phyloP scores from a whole-genome alignment of 2,113 vertebrate species.

The Ancistrus triradiatus region DNA sequence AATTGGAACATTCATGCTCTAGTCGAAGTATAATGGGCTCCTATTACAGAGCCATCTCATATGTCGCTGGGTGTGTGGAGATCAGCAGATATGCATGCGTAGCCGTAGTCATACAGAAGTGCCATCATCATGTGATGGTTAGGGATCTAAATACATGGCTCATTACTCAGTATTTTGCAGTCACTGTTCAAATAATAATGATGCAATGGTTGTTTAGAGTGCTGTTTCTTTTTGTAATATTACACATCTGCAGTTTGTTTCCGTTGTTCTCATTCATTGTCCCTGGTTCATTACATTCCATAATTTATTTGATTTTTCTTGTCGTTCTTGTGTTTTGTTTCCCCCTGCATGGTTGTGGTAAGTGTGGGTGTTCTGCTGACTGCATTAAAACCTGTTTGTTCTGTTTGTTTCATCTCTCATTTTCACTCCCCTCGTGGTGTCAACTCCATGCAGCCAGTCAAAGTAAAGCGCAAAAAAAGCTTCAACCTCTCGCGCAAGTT shows the following conservation, averaged over 20 bases:
- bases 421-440: constrained; percentile 56
- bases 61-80: constrained; percentile 27
- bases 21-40: constrained; percentile 45
- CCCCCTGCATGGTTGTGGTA: constrained; percentile 53
- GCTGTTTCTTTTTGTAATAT: background rate
- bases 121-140: constrained; percentile 6
- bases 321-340: constrained; percentile 51
- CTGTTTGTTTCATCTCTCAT: constrained; percentile 62
- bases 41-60: constrained; percentile 52
- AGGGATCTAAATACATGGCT: constrained; percentile 2
- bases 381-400: constrained; percentile 74
- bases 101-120: background rate
- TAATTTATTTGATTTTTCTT: background rate
- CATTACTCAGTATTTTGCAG: background rate
- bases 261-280: constrained; percentile 25
- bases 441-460: constrained; percentile 89
- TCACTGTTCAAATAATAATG: constrained; percentile 18
- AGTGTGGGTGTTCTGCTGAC: constrained; percentile 43
- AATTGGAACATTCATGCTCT: constrained; percentile 53
- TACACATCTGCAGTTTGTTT: background rate
- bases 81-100: background rate
- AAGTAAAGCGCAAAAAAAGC: constrained; percentile 99
- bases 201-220: background rate
- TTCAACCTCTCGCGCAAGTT: constrained; percentile 99
- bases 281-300: constrained; percentile 2